Percentiles rank a stretch among this genome's conserved stretches.
phyloP scores from a whole-genome alignment of 2,888 invertebrate species.

The Drosophila pseudotalamancana region DNA sequence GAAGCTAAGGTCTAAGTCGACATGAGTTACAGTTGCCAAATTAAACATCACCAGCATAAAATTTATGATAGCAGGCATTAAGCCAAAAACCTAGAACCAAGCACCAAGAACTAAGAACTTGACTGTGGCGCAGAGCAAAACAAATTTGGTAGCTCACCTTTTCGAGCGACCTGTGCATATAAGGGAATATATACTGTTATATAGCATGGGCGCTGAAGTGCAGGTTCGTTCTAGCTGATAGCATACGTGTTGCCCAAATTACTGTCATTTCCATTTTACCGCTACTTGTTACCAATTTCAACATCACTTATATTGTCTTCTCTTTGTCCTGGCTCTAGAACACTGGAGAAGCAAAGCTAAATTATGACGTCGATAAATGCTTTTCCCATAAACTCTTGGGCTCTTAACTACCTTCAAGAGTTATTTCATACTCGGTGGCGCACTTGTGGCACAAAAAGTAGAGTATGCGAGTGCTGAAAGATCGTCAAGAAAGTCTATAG shows the following conservation, averaged over 20 bases:
- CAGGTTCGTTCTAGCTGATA: background rate
- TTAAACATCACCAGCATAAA: slow-evolving; percentile 80
- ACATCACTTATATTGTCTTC: background rate
- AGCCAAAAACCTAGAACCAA: slow-evolving; percentile 45
- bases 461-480: too few relatives aligned
- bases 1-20: slow-evolving; percentile 66
- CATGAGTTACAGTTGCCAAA: slow-evolving; percentile 77
- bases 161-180: background rate
- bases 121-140: slow-evolving; percentile 26
- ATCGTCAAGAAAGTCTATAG: too few relatives aligned
- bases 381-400: too few relatives aligned
- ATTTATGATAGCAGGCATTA: slow-evolving; percentile 79
- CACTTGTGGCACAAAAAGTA: too few relatives aligned
- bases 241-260: slow-evolving; percentile 1
- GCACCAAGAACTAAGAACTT: too few relatives aligned
- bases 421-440: too few relatives aligned
- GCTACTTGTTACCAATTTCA: background rate
- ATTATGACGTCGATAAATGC: background rate
- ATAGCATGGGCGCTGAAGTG: background rate
- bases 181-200: background rate
- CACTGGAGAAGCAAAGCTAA: background rate
- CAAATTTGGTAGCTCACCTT: slow-evolving; percentile 39
- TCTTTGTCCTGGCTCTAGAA: background rate
- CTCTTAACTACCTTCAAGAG: too few relatives aligned
- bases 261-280: background rate